These are phyloP conservation scores for Eilema depressum DNA, from an alignment of 2,888 invertebrate genomes.

Conservation along the genomic window DNA sequence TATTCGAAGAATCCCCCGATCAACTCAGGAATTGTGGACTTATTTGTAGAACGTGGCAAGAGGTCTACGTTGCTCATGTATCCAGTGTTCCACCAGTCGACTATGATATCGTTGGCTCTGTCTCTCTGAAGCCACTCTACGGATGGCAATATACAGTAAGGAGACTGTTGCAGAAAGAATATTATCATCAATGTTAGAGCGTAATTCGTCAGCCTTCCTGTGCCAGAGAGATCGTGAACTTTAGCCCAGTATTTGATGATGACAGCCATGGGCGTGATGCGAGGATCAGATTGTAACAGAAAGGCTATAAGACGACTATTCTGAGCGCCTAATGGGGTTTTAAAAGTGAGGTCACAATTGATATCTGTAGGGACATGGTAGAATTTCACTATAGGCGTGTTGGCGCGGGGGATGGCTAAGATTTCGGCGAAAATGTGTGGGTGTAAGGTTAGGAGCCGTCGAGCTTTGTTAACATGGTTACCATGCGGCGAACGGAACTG, in stretches of 20 bases:
- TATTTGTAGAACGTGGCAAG: constrained; percentile 60
- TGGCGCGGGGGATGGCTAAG: constrained; percentile 89
- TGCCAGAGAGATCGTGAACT: constrained; percentile 86
- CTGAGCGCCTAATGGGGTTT: constrained; percentile 89
- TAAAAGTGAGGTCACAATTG: constrained; percentile 91
- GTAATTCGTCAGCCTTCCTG: constrained; percentile 89
- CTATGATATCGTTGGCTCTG: constrained; percentile 55
- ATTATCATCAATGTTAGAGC: constrained; percentile 89
- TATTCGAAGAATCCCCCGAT: constrained; percentile 90
- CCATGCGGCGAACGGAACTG: constrained; percentile 44
- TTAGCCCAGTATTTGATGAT: constrained; percentile 92
- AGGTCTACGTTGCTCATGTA: constrained; percentile 69
- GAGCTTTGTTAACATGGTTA: constrained; percentile 67
- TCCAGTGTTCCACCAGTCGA: constrained; percentile 88
- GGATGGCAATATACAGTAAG: constrained; percentile 84
- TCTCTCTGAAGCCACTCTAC: constrained; percentile 82
- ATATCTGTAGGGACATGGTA: constrained; percentile 87
- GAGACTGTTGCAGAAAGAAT: constrained; percentile 90
- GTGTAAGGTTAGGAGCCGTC: constrained; percentile 70
- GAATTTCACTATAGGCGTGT: constrained; percentile 93
- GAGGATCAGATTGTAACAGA: constrained; percentile 86
- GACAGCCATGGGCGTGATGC: constrained; percentile 88
- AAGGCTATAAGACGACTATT: constrained; percentile 90
- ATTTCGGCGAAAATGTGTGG: constrained; percentile 84
- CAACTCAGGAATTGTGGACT: constrained; percentile 80